These are phyloP conservation scores for Pocillopora grandis DNA, from an alignment of 92 coral and sea anemone genomes.

Conservation along the genomic window DNA sequence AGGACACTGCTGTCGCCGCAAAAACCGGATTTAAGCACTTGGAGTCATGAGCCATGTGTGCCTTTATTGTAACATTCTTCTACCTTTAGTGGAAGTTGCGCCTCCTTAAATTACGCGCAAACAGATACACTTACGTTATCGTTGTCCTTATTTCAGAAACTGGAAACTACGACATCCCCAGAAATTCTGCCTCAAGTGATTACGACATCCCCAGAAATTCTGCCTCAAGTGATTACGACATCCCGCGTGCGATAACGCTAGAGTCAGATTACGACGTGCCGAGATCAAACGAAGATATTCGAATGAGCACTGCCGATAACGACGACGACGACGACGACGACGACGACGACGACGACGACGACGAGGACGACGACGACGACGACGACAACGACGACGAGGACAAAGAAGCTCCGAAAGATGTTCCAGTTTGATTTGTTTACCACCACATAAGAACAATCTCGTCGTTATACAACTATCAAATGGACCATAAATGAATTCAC, in stretches of 20 bases:
- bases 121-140: background rate
- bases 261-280: conserved; percentile 66
- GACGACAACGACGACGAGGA: background rate
- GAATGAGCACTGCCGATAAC: background rate
- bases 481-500: too few species aligned
- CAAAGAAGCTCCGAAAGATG: background rate
- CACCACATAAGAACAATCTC: too few species aligned
- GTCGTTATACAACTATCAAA: too few species aligned
- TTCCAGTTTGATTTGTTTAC: background rate
- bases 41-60: too few species aligned
- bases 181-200: too few species aligned
- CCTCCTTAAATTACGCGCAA: background rate
- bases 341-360: too few species aligned
- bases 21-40: too few species aligned
- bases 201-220: conserved; percentile 72
- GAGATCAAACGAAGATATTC: conserved; percentile 34
- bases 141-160: conserved; percentile 27
- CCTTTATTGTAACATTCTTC: too few species aligned
- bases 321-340: too few species aligned
- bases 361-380: too few species aligned
- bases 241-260: conserved; percentile 40
- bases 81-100: background rate
- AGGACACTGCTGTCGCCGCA: too few species aligned
- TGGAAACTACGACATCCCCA: too few species aligned
- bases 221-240: conserved; percentile 55